Evolutionary conservation across 2,888 invertebrate genomes (phyloP), one percentile per base, ranked within the genome.

Genomic region (Gari tellinella): DNA sequence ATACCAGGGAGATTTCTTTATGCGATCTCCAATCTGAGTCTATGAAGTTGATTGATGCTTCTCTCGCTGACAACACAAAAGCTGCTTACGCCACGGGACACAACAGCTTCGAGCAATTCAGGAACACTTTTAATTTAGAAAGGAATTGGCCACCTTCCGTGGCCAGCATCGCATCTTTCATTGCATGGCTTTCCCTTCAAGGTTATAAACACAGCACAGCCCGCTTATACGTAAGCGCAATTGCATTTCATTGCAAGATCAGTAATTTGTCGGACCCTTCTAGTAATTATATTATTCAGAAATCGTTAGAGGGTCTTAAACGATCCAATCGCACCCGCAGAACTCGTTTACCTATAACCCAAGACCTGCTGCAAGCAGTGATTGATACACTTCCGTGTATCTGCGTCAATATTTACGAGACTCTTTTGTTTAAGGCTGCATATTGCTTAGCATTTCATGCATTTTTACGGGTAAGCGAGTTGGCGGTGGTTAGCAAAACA

Each of bases 391-490:
- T 45, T 8, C 46, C 46, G 14, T 46, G 17, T 12, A 46, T 46
- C 1, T 46, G 46, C 19, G 21, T 17, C 19, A 19, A 17, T n/a
- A 17, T 19, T 12, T 46, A 2, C 46, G 12, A 46, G 19, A 46
- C 12, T 2, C 19, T 46, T 46, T 46, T 46, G 19, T 46, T 46
- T 46, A 19, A 17, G 12, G 46, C 46, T 17, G 46, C 46, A 12
- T 46, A 19, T 46, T 17, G 19, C 21, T 12, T 46, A 19, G 46
- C 46, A 12, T 46, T 19, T 49, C 49, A 25, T 2, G 49, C 49
- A 23, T 23, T 49, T 8, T 26, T 49, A 8, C 23, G 49, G 25
- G 49, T 49, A 10, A 49, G 49, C n/a, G 49, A 49, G n/a, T 49
- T 49, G 12, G n/a, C 49, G 12, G 12, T 49, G 25, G 25, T 26